A percentile compares a stretch with the other conserved stretches of the same genome.
Conservation (phyloP, 2,888 invertebrate genomes). For the Monopis laevigella region DNA sequence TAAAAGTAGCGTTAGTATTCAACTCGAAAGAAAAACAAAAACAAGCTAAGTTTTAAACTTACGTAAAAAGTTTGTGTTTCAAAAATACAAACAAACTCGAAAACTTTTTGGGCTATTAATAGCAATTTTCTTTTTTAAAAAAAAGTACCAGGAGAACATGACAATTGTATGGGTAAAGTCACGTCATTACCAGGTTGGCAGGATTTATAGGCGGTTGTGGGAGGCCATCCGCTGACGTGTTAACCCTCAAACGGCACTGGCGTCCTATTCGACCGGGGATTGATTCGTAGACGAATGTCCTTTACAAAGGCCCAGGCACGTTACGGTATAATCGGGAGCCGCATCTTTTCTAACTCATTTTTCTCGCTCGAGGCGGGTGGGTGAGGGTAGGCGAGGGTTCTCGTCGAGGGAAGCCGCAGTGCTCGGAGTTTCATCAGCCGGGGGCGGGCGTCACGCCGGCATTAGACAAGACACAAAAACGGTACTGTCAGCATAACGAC, state of each 20-base stretch:
- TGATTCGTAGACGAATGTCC: constrained; percentile 38
- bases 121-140: no score
- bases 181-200: constrained; percentile 26
- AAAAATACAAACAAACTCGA: no score
- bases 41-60: no score
- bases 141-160: no score
- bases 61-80: no score
- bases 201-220: constrained; percentile 28
- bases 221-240: no score
- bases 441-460: constrained; percentile 48
- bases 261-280: constrained; percentile 3
- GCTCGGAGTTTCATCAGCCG: constrained; percentile 49
- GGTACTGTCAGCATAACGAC: constrained; percentile 49
- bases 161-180: constrained; percentile 1
- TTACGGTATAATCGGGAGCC: constrained; percentile 32
- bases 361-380: constrained; percentile 53
- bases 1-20: no score
- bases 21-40: no score
- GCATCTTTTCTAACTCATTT: constrained; percentile 69
- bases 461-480: constrained; percentile 68
- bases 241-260: background rate
- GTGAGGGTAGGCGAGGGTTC: constrained; percentile 17
- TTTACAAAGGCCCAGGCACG: constrained; percentile 47
- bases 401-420: constrained; percentile 21
- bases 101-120: no score